Base-by-base conservation (phyloP, 2,797 vertebrate genomes). In the Gobio occitaniae region DNA sequence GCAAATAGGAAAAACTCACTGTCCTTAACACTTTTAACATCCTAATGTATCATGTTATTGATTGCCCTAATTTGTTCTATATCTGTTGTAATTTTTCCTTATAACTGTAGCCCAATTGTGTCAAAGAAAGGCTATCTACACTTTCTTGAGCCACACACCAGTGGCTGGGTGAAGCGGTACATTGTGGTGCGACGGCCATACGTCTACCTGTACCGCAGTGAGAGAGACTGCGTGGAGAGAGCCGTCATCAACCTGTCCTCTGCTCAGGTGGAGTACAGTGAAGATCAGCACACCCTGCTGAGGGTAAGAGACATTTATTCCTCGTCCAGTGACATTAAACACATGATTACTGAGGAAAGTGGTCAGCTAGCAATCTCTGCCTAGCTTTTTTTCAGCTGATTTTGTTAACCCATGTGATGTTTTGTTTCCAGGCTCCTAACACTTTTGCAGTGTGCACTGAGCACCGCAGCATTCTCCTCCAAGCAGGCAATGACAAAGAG, bases 121-220 rank as follows among this genome's bases (percentile, higher is more conserved):
- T 99, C 98, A 88, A 99, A 98, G 95, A 99, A 99, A 93, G 98
- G 98, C 29, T 99, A 98, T 92, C 92, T 99, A 89, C 97, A 99
- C 93, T 99, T 99, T 91, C 93, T 99, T 92, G 98, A 99, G 94
- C 97, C 98, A 0, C 97, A 99, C 93, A 97, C 97, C 44, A 97
- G 95, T 0, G 97, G 98, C 84, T 99, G 98, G 98, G 96, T 99
- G 91, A 98, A 96, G 91, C 97, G 98, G 41, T 99, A 95, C 0
- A 98, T 99, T 88, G 98, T 98, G 88, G 98, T 99, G 69, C 95
- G 98, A 63, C 95, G 98, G 13, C 98, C 98, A 0, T 99, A 99
- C 0, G 97, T 98, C 89, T 99, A 99, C 93, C 95, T 99, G 92
- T 99, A 99, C 93, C 99, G 98, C 92, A 97, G 94, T 0, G 98